A percentile compares a stretch with the other conserved stretches of the same genome.
Conservation (phyloP, 1,140 invertebrate genomes). For the Heterodera schachtii region DNA sequence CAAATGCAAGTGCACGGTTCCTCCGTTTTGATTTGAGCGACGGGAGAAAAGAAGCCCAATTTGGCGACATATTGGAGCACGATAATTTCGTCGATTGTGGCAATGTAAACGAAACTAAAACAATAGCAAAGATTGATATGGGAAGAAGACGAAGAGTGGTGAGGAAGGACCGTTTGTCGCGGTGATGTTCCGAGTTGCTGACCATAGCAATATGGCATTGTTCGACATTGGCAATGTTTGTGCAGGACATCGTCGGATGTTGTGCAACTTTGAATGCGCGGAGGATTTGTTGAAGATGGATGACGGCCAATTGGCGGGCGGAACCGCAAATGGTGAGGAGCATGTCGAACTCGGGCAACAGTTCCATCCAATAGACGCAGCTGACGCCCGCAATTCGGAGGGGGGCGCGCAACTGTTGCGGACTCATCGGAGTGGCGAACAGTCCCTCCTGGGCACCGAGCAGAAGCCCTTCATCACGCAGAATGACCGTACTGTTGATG, state of each 20-base stretch:
- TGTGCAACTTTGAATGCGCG: slow-evolving; percentile 30
- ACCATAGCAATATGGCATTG: slow-evolving; percentile 46
- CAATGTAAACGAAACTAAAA: slow-evolving; percentile 42
- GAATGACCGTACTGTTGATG: slow-evolving; percentile 35
- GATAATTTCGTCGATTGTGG: slow-evolving; percentile 42
- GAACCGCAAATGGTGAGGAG: slow-evolving; percentile 39
- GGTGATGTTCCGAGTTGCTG: slow-evolving; percentile 37
- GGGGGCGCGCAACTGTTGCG: slow-evolving; percentile 26
- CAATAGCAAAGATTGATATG: no score
- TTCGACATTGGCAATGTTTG: slow-evolving; percentile 39
- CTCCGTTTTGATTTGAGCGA: slow-evolving; percentile 38
- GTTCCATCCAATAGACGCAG: slow-evolving; percentile 40
- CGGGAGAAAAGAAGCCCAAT: slow-evolving; percentile 34
- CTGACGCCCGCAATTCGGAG: slow-evolving; percentile 38
- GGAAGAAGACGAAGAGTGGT: neutral
- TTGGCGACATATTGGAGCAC: slow-evolving; percentile 36
- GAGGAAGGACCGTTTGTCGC: slow-evolving; percentile 27
- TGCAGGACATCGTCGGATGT: slow-evolving; percentile 20
- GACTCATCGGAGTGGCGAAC: slow-evolving; percentile 34
- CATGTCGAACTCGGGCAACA: slow-evolving; percentile 41
- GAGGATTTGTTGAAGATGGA: slow-evolving; percentile 41
- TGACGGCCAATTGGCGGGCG: slow-evolving; percentile 24
- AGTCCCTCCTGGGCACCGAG: slow-evolving; percentile 39
- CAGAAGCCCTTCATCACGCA: slow-evolving; percentile 33
- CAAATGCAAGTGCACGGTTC: slow-evolving; percentile 41